phyloP scores from a whole-genome alignment of 2,113 vertebrate genomes.

The Elaphurus davidianus region DNA sequence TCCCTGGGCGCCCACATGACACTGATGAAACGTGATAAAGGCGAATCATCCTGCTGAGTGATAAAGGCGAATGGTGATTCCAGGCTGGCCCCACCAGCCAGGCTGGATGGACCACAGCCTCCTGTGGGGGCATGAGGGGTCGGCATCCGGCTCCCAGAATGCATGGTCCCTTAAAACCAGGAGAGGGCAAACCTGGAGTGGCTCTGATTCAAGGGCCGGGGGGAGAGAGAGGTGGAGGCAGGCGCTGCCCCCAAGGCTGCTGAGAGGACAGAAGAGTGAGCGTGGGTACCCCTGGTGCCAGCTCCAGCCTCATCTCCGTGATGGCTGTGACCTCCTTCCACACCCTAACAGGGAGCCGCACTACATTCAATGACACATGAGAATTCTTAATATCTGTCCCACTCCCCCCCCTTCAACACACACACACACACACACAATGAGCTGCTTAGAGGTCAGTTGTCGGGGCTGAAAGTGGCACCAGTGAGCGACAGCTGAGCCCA shows the following conservation, averaged over 20 bases:
- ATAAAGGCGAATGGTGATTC: background rate
- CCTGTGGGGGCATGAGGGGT: rapidly evolving
- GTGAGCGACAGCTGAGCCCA: background rate
- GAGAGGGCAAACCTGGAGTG: background rate
- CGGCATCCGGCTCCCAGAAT: background rate
- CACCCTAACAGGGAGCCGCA: rapidly evolving
- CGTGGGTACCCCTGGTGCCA: background rate
- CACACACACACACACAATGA: background rate
- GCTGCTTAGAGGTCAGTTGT: background rate
- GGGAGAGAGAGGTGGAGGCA: too few species aligned
- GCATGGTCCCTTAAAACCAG: rapidly evolving
- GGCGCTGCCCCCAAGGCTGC: background rate
- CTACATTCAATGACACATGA: rapidly evolving
- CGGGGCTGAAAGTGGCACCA: background rate
- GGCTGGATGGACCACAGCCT: background rate
- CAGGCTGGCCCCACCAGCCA: background rate
- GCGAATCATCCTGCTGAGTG: background rate
- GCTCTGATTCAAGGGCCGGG: background rate
- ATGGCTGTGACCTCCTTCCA: background rate
- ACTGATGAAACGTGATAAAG: background rate
- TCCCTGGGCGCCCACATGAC: background rate
- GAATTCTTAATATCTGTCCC: background rate
- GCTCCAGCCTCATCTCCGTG: rapidly evolving
- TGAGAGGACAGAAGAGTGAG: too few species aligned
- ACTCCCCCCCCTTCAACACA: background rate